Evolutionary conservation across 2,888 invertebrate species (phyloP), one percentile per base, ranked within the genome.

Genomic region (Coleophora deauratella): DNA sequence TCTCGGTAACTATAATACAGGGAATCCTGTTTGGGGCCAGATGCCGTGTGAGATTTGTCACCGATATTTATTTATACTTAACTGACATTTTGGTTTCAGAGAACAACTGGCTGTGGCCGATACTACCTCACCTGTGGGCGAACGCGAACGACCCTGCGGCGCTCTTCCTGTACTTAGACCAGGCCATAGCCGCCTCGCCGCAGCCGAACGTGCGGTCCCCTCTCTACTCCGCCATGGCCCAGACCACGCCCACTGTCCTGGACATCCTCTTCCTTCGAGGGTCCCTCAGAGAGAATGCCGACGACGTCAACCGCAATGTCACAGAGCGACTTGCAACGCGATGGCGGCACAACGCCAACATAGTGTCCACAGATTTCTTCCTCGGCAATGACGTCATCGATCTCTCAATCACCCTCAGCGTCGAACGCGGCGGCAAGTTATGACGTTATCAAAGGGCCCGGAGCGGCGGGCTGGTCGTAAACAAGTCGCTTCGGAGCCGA

Each of bases 281-380:
- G 6, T 90, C 90, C 12, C 67, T 93, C 21, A 73, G 91, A 27
- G 79, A 86, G 37, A 88, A 90, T 67, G 92, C 93, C 0, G 88
- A 92, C 41, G 72, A 68, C 1, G 89, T 91, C 10, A 94, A 94
- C 72, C 86, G 89, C 31, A 89, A 92, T 57, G 86, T 94, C 0
- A 91, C 91, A 0, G 76, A 84, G 27, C 91, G 93, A 84, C 88
- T 93, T 13, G 65, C 85, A 38, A 89, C 89, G 6, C 86, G 87
- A 33, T 93, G 92, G 92, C 84, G 90, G 35, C 72, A 81, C 10
- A 87, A 87, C 41, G 91, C 90, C 9, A 93, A 93, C 66, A 90
- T 93, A 21, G 87, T 93, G 2, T 89, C 93, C 1, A 88, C 91
- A 6, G 93, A 93, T 68, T 93, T 90, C 66, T 91, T 93, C 59